A percentile compares a stretch with the other conserved stretches of the same genome.
phyloP scores from a whole-genome alignment of 1,140 invertebrate species.

The Drosophila melanica region DNA sequence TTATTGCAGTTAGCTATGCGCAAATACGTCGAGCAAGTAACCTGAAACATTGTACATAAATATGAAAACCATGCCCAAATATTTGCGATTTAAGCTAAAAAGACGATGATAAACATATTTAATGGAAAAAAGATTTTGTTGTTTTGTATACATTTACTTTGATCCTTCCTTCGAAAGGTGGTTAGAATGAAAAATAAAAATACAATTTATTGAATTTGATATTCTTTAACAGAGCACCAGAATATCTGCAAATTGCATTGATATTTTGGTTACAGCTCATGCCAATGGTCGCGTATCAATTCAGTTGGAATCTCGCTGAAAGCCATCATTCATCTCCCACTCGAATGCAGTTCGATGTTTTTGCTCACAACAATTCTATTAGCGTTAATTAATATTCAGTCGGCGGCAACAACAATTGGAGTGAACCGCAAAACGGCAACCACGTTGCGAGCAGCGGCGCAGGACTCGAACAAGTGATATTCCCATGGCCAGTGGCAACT shows the following conservation, averaged over 20 bases:
- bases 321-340: conserved; percentile 44
- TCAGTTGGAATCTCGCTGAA: conserved; percentile 27
- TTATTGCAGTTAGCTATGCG: no score
- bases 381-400: conserved; percentile 79
- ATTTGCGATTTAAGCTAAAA: no score
- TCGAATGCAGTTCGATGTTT: conserved; percentile 48
- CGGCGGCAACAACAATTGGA: conserved; percentile 16
- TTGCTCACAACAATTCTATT: conserved; percentile 68
- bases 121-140: no score
- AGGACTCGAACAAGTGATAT: conserved; percentile 39
- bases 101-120: no score
- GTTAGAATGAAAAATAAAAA: no score
- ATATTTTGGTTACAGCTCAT: not conserved
- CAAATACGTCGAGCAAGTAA: no score
- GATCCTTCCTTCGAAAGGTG: no score
- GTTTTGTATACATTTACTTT: no score
- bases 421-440: conserved; percentile 56
- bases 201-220: no score
- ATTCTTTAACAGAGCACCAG: not conserved
- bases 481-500: conserved; percentile 28
- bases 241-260: not conserved
- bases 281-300: conserved; percentile 2
- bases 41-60: no score
- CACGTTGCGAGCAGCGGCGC: conserved; percentile 40
- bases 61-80: no score